These are phyloP conservation scores for Napeogenes inachia DNA, from an alignment of 2,888 invertebrate genomes.

Conservation along the genomic window DNA sequence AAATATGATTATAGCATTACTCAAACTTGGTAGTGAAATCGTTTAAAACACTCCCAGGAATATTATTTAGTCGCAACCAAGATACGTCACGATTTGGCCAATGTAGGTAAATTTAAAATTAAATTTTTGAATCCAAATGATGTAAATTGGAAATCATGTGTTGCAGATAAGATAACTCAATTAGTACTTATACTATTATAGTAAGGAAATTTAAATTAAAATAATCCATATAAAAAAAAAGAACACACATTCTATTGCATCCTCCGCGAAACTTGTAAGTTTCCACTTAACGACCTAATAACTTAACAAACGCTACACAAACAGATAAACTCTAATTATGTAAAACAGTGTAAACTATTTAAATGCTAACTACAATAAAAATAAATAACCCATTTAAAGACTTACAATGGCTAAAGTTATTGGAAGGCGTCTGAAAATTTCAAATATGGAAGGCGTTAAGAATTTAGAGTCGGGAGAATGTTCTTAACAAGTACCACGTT, in stretches of 20 bases:
- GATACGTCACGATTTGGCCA: constrained; percentile 45
- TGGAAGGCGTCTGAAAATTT: constrained; percentile 2
- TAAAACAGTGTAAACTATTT: constrained; percentile 2
- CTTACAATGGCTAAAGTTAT: background rate
- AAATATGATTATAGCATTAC: constrained; percentile 42
- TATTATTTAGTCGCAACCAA: constrained; percentile 47
- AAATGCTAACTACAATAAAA: background rate
- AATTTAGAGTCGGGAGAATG: background rate
- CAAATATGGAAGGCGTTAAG: background rate
- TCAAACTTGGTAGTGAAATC: constrained; percentile 37
- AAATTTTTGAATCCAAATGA: constrained; percentile 10
- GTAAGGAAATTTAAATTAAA: background rate
- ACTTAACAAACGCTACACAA: background rate
- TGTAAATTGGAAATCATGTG: no score
- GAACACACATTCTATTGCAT: background rate
- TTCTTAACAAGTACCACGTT: background rate
- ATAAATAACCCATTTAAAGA: constrained; percentile 3
- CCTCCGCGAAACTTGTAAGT: background rate
- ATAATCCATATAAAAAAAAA: background rate
- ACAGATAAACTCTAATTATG: constrained; percentile 6
- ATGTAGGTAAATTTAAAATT: constrained; percentile 20
- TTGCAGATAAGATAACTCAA: no score
- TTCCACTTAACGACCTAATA: background rate
- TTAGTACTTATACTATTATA: no score
- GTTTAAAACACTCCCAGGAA: constrained; percentile 46